These are phyloP conservation scores for Neria commutata DNA, from an alignment of 2,888 invertebrate genomes.

Conservation along the genomic window DNA sequence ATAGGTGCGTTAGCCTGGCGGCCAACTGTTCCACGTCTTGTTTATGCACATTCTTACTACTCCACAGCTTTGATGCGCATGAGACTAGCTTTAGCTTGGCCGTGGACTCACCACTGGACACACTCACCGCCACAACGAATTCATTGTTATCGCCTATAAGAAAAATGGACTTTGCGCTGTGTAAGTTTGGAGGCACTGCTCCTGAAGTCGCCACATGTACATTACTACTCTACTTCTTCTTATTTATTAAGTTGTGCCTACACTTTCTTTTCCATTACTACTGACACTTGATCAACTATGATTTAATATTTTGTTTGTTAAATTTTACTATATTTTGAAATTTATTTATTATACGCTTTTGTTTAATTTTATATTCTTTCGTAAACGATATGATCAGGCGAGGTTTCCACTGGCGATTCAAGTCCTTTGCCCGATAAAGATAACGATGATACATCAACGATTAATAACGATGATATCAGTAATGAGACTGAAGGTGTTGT, in stretches of 20 bases:
- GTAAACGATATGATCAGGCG: conserved; percentile 49
- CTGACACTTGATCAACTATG: too few relatives aligned
- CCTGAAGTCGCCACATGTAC: conserved; percentile 19
- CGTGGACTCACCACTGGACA: conserved; percentile 58
- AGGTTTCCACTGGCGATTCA: conserved; percentile 61
- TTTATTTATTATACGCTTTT: conserved; percentile 63
- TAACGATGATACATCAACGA: conserved; percentile 55
- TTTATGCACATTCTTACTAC: neutral
- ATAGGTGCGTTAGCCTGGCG: conserved; percentile 44
- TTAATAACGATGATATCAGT: conserved; percentile 50
- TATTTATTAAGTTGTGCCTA: too few relatives aligned
- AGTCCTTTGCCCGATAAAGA: conserved; percentile 61
- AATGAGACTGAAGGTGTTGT: conserved; percentile 57
- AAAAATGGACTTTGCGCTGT: conserved; percentile 84
- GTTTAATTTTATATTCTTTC: conserved; percentile 48
- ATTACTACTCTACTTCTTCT: neutral
- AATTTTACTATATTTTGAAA: neutral
- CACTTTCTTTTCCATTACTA: too few relatives aligned
- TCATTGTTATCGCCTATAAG: conserved; percentile 66
- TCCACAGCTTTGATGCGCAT: conserved; percentile 57
- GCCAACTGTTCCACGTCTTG: neutral
- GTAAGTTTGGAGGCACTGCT: conserved; percentile 67
- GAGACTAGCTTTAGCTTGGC: conserved; percentile 53
- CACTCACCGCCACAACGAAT: conserved; percentile 45
- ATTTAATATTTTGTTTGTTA: too few relatives aligned